Evolutionary conservation across 2,888 invertebrate genomes (phyloP).

Genomic region (Machimus rusticus): DNA sequence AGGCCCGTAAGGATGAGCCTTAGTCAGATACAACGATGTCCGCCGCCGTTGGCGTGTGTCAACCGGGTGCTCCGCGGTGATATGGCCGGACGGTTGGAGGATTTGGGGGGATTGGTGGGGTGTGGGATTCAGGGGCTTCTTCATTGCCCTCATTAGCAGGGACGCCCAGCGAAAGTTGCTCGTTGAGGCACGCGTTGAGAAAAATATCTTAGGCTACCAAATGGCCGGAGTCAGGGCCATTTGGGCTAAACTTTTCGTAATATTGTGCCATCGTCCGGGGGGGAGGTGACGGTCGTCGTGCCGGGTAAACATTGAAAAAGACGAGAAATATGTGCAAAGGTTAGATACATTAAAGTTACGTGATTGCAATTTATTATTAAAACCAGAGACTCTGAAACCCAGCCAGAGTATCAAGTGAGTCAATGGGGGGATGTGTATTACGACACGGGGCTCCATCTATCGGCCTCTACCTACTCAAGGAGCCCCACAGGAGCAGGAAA

Average conservation of each 20-base stretch:
- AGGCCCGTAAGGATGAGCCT: not conserved
- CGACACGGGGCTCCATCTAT: not conserved
- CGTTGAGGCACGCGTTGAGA: not conserved
- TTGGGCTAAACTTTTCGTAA: slow-evolving; percentile 35
- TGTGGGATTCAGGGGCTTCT: not conserved
- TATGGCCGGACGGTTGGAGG: not conserved
- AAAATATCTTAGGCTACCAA: not conserved
- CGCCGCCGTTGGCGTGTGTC: not conserved
- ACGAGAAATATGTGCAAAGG: slow-evolving; percentile 39
- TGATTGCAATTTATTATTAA: slow-evolving; percentile 43
- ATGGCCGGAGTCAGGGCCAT: not conserved
- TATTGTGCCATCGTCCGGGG: slow-evolving; percentile 5
- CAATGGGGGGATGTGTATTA: slow-evolving; percentile 38
- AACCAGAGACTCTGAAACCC: slow-evolving; percentile 19
- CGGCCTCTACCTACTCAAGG: not conserved
- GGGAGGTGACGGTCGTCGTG: not conserved
- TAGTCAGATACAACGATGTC: not conserved
- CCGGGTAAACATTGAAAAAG: slow-evolving; percentile 37
- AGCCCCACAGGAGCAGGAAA: not conserved
- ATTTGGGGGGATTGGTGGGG: not conserved
- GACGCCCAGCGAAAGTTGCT: not conserved
- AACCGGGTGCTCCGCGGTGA: not conserved
- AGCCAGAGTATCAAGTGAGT: slow-evolving; percentile 34
- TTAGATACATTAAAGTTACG: slow-evolving; percentile 42
- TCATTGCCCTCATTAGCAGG: slow-evolving; percentile 21